These are phyloP conservation scores for Fissipunctia ypsillon DNA, from an alignment of 2,888 invertebrate species.

Conservation along the genomic window DNA sequence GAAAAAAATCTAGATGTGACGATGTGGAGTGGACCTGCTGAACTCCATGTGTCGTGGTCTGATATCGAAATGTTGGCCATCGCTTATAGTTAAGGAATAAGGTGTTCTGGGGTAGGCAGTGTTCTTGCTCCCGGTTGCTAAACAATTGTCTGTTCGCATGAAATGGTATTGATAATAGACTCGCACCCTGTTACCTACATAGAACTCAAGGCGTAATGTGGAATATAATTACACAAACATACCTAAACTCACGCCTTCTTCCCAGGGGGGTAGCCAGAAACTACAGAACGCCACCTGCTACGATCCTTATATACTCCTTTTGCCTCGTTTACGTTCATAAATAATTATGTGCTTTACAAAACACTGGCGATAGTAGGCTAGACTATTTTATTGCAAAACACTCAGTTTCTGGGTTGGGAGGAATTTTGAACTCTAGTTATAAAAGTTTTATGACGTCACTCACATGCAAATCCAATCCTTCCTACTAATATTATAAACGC, in stretches of 20 bases:
- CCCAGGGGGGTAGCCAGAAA: no score
- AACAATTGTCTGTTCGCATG: background rate
- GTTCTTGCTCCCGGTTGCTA: slow-evolving; percentile 17
- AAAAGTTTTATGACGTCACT: background rate
- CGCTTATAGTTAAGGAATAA: slow-evolving; percentile 27
- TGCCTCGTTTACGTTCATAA: no score
- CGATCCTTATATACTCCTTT: no score
- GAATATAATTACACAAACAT: no score
- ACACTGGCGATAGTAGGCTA: background rate
- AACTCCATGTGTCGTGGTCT: background rate
- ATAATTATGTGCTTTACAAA: no score
- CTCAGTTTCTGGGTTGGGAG: background rate
- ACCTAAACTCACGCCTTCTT: no score
- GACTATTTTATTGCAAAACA: background rate
- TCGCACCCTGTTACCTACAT: background rate
- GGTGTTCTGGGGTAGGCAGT: slow-evolving; percentile 34
- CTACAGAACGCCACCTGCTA: no score
- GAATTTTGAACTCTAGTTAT: background rate
- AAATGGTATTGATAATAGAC: background rate
- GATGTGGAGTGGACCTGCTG: slow-evolving; percentile 2
- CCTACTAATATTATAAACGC: no score
- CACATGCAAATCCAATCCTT: no score
- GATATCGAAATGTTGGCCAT: slow-evolving; percentile 52
- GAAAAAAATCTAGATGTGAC: background rate
- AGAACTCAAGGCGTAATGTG: background rate